These are phyloP conservation scores for Erethizon dorsatum DNA, from an alignment of 2,797 vertebrate species.

Conservation along the genomic window DNA sequence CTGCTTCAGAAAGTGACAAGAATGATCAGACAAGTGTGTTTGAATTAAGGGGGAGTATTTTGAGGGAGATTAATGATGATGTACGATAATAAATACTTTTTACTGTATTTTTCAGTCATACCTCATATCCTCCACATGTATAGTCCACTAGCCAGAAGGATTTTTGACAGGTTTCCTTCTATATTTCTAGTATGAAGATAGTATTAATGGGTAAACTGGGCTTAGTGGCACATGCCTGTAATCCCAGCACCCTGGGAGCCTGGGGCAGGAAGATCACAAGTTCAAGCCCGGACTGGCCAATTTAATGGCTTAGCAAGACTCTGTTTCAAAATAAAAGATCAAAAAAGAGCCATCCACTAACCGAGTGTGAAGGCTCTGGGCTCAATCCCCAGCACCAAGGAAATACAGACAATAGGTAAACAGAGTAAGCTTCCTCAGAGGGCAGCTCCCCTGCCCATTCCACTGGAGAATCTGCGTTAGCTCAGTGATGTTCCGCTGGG, in stretches of 20 bases:
- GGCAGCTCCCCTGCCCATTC: neutral
- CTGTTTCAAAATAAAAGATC: neutral
- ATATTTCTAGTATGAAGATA: conserved; percentile 35
- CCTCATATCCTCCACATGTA: neutral
- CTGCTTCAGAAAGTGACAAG: neutral
- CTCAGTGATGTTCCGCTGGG: neutral
- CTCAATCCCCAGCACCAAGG: neutral
- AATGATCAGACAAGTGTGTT: neutral
- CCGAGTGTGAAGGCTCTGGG: neutral
- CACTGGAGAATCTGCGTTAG: neutral
- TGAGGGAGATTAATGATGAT: neutral
- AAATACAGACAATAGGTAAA: neutral
- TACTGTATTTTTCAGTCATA: neutral
- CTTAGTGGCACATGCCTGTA: neutral
- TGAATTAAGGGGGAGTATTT: neutral
- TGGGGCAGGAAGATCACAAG: neutral
- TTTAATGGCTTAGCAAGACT: neutral
- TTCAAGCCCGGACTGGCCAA: neutral
- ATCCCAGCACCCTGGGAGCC: neutral
- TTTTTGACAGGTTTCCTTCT: neutral
- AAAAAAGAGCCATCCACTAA: neutral
- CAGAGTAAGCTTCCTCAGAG: neutral
- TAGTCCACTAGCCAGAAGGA: neutral
- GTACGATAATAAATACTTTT: neutral
- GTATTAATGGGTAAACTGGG: neutral